A percentile compares a stretch with the other conserved stretches of the same genome.
phyloP scores from a whole-genome alignment of 2,797 vertebrate species.

The Pseudomugil tenellus region DNA sequence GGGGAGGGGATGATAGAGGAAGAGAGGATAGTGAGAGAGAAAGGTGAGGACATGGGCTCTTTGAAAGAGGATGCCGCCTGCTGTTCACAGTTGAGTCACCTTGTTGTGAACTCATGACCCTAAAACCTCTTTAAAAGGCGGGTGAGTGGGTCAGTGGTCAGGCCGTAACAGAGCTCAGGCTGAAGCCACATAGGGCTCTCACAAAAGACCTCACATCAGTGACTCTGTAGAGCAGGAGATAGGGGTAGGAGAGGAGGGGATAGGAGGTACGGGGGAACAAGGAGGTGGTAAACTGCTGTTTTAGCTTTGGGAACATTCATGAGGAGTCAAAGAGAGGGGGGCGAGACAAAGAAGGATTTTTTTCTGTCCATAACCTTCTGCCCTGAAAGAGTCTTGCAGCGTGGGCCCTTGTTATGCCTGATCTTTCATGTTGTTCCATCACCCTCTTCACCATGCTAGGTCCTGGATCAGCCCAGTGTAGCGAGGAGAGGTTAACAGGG shows the following conservation, averaged over 20 bases:
- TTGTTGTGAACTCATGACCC: constrained; percentile 83
- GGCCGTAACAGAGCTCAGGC: constrained; percentile 74
- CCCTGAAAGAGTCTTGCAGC: constrained; percentile 43
- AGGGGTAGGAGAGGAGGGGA: constrained; percentile 46
- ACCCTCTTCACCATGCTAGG: constrained; percentile 47
- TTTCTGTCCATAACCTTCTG: constrained; percentile 62
- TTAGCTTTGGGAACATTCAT: constrained; percentile 57
- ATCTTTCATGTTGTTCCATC: constrained; percentile 61
- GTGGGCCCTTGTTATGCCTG: constrained; percentile 41
- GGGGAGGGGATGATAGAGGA: constrained; percentile 16
- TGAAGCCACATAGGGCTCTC: constrained; percentile 60
- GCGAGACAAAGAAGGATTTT: constrained; percentile 35
- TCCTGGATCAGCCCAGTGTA: constrained; percentile 42
- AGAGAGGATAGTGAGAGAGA: constrained; percentile 54
- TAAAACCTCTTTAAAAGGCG: constrained; percentile 78
- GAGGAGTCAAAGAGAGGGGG: not conserved
- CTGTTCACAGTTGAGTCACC: constrained; percentile 81
- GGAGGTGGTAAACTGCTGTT: constrained; percentile 53
- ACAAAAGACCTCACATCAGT: constrained; percentile 78
- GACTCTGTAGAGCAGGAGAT: constrained; percentile 66
- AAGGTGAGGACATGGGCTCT: constrained; percentile 71
- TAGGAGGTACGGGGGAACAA: constrained; percentile 45
- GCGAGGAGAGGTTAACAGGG: constrained; percentile 69
- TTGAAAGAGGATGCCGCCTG: constrained; percentile 80
- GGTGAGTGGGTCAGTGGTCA: constrained; percentile 82